Evolutionary conservation across 2,797 vertebrate genomes (phyloP).

Genomic region (Microcaecilia unicolor): DNA sequence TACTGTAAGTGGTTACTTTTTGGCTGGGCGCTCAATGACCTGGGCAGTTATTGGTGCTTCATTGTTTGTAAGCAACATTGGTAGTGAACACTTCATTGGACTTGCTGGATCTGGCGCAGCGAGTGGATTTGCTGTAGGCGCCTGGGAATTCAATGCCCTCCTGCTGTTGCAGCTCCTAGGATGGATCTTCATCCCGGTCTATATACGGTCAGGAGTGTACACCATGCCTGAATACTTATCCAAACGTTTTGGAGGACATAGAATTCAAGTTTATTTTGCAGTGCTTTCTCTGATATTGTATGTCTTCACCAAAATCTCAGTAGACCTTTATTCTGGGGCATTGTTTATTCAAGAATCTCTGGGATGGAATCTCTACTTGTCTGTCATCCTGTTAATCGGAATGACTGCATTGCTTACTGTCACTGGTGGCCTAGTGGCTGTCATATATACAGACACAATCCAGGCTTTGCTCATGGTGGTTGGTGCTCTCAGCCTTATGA

Average conservation of each 20-base stretch:
- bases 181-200: constrained; percentile 96
- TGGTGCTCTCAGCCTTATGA: constrained; percentile 84
- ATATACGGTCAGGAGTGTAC: constrained; percentile 91
- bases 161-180: constrained; percentile 94
- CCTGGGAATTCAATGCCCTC: constrained; percentile 97
- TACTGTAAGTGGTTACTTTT: constrained; percentile 94
- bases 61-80: constrained; percentile 98
- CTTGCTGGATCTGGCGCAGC: constrained; percentile 95
- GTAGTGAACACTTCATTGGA: constrained; percentile 98
- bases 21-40: constrained; percentile 94
- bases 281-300: constrained; percentile 86
- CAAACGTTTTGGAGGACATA: constrained; percentile 88
- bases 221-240: constrained; percentile 97
- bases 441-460: constrained; percentile 93
- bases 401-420: constrained; percentile 92
- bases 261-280: constrained; percentile 93
- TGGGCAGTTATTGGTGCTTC: constrained; percentile 92
- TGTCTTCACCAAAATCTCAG: constrained; percentile 96
- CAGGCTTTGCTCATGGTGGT: constrained; percentile 94
- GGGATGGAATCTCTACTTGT: constrained; percentile 95
- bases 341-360: constrained; percentile 96
- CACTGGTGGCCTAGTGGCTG: constrained; percentile 89
- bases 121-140: constrained; percentile 92
- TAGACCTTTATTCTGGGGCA: constrained; percentile 94
- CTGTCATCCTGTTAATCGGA: constrained; percentile 83